Evolutionary conservation across 1,140 invertebrate genomes (phyloP).

Genomic region (Drosophila takahashii): DNA sequence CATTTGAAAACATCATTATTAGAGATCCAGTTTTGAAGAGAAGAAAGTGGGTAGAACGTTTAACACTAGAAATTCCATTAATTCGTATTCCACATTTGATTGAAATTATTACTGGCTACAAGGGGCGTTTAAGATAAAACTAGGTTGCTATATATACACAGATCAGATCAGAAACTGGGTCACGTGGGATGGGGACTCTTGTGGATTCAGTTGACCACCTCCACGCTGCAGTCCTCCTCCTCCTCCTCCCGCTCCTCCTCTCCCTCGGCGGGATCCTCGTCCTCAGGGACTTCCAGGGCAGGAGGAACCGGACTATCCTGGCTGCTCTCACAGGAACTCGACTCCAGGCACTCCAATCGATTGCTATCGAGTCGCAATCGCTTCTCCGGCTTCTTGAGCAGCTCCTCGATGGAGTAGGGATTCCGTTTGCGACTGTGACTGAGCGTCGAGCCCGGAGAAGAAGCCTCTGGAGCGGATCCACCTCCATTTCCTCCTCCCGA

Average conservation of each 20-base stretch:
- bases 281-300: conserved; percentile 10
- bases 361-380: conserved; percentile 57
- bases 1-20: conserved; percentile 3
- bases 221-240: conserved; percentile 75
- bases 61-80: conserved; percentile 7
- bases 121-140: conserved; percentile 8
- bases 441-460: conserved; percentile 9
- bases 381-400: conserved; percentile 91
- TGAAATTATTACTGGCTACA: not conserved
- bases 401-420: conserved; percentile 94
- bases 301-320: conserved; percentile 27
- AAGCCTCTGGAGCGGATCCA: conserved; percentile 14
- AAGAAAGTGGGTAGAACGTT: not conserved
- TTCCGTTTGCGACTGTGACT: conserved; percentile 88
- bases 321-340: conserved; percentile 64
- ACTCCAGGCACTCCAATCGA: conserved; percentile 61
- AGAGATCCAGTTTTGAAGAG: conserved; percentile 22
- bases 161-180: conserved; percentile 35
- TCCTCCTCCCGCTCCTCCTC: conserved; percentile 29
- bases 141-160: conserved; percentile 51
- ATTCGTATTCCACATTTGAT: conserved; percentile 2
- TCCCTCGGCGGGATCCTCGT: conserved; percentile 40
- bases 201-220: conserved; percentile 69
- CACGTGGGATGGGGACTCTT: not conserved
- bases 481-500: conserved; percentile 5